phyloP scores from a whole-genome alignment of 2,888 invertebrate genomes.

The Achlya flavicornis region DNA sequence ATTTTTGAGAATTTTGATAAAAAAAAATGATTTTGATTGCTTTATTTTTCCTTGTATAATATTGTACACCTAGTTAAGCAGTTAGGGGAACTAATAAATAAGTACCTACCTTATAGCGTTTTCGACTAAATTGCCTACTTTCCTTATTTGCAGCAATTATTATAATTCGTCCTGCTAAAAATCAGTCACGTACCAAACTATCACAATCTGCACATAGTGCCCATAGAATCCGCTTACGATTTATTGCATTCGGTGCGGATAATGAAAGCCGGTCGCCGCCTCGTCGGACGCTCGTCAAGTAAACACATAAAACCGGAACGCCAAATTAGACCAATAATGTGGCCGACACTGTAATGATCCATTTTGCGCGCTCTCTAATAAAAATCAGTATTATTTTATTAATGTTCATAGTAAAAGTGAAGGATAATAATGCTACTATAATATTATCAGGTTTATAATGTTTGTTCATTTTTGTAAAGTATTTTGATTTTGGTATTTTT shows the following conservation, averaged over 20 bases:
- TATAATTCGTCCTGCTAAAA: constrained; percentile 10
- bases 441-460: constrained; percentile 13
- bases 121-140: not conserved
- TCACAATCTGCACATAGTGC: constrained; percentile 25
- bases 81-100: no score
- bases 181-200: constrained; percentile 30
- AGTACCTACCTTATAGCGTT: no score
- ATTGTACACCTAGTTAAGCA: no score
- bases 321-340: constrained; percentile 68
- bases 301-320: constrained; percentile 67
- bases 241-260: constrained; percentile 61
- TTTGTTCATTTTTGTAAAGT: no score
- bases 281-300: constrained; percentile 27
- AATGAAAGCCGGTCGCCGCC: constrained; percentile 67
- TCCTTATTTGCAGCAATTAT: not conserved
- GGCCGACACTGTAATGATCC: constrained; percentile 57
- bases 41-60: no score
- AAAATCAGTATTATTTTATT: constrained; percentile 42
- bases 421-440: constrained; percentile 38
- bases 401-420: constrained; percentile 20
- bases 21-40: no score
- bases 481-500: no score
- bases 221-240: constrained; percentile 44
- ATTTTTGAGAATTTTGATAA: no score
- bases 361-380: constrained; percentile 41